Conservation (phyloP, 2,888 invertebrate genomes). For the Caenorhabditis sp. region DNA sequence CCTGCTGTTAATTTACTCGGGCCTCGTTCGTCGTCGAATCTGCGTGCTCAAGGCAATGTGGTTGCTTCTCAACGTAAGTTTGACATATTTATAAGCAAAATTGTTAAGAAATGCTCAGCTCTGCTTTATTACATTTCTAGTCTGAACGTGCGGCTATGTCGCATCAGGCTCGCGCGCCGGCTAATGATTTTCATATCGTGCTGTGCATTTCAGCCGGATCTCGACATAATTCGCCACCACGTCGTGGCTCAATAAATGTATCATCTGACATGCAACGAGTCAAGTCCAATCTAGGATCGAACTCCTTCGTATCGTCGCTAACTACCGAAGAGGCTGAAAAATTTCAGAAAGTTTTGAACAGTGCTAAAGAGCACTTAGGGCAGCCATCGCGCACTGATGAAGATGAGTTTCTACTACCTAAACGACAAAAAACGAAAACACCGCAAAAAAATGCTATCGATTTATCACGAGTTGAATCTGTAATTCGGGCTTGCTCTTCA, state of each 20-base stretch:
- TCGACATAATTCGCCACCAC: constrained; percentile 40
- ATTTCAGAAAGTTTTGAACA: constrained; percentile 46
- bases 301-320: constrained; percentile 45
- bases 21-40: constrained; percentile 47
- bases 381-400: constrained; percentile 53
- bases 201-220: constrained; percentile 47
- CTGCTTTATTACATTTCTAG: too few species aligned
- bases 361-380: constrained; percentile 11
- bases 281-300: constrained; percentile 48
- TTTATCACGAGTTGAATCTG: constrained; percentile 47
- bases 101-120: too few species aligned
- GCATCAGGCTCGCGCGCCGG: too few species aligned
- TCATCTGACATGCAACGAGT: constrained; percentile 42
- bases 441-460: constrained; percentile 40
- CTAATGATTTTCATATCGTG: too few species aligned
- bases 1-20: constrained; percentile 37
- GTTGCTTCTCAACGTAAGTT: constrained; percentile 31
- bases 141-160: too few species aligned
- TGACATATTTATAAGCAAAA: too few species aligned
- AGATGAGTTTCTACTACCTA: constrained; percentile 57
- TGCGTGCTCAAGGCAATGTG: constrained; percentile 22
- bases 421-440: constrained; percentile 33
- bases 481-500: constrained; percentile 47
- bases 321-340: constrained; percentile 41
- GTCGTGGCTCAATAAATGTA: constrained; percentile 19